Conservation (phyloP, 1,140 invertebrate species). For the Sycophaga agraensis region DNA sequence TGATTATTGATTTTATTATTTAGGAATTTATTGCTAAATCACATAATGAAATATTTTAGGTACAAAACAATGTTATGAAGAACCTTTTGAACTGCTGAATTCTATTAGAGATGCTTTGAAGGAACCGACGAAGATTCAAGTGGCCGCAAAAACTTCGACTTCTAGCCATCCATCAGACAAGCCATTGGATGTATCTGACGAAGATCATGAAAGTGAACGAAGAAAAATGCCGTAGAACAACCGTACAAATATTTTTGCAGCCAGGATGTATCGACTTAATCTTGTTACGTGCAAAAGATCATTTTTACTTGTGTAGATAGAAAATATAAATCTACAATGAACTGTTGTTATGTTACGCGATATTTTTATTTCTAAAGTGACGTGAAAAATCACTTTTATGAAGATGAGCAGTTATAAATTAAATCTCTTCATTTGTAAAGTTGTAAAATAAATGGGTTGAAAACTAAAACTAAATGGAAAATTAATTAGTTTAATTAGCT, state of each 20-base stretch:
- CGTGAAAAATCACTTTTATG: background rate
- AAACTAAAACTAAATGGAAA: background rate
- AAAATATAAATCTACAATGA: conserved; percentile 7
- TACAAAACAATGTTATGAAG: conserved; percentile 63
- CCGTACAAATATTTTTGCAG: background rate
- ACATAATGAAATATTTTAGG: conserved; percentile 49
- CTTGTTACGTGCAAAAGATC: too few species aligned
- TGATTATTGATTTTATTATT: background rate
- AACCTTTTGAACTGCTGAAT: conserved; percentile 62
- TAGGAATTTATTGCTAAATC: background rate
- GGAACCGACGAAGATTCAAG: conserved; percentile 48
- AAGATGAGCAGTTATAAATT: background rate
- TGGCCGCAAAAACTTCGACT: background rate
- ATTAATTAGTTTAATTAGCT: too few species aligned
- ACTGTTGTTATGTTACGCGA: conserved; percentile 2
- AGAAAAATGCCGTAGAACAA: conserved; percentile 47
- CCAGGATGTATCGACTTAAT: too few species aligned
- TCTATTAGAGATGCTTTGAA: conserved; percentile 62
- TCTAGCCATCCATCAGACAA: conserved; percentile 35
- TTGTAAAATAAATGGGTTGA: background rate
- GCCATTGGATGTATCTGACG: conserved; percentile 28
- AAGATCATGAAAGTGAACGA: conserved; percentile 36
- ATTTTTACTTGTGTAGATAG: background rate
- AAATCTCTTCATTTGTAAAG: background rate
- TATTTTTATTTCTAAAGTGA: conserved; percentile 5